Evolutionary conservation across 2,113 vertebrate genomes (phyloP).

Genomic region (Alosa alosa): DNA sequence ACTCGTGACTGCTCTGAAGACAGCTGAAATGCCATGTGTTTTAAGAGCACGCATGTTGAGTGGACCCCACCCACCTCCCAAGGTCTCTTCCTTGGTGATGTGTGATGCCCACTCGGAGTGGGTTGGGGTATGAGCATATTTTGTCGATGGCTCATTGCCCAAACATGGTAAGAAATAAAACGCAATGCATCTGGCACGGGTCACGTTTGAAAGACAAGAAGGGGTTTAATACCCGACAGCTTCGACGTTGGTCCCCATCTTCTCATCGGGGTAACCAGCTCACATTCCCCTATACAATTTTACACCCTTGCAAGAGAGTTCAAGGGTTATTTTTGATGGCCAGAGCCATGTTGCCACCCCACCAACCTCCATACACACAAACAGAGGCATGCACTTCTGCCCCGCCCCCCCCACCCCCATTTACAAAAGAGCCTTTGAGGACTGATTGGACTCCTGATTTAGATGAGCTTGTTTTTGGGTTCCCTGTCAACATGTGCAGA

Average conservation of each 20-base stretch:
- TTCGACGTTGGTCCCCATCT: not conserved
- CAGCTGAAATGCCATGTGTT: not conserved
- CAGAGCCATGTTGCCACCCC: not conserved
- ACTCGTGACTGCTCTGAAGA: not conserved
- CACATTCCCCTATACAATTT: not conserved
- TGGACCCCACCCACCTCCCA: not conserved
- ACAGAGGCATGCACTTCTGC: not conserved
- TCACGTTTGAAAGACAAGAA: not conserved
- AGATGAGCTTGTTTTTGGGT: conserved; percentile 29
- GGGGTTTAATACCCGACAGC: not conserved
- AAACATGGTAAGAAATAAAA: not conserved
- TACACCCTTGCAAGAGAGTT: not conserved
- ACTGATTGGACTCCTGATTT: conserved; percentile 43
- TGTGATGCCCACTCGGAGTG: not conserved
- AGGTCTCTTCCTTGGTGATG: not conserved
- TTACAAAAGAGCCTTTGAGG: not conserved
- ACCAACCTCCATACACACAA: not conserved
- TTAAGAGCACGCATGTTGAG: not conserved
- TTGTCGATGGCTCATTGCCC: not conserved
- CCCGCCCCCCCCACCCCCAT: not conserved
- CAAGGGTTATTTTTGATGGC: conserved; percentile 24
- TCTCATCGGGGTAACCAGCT: too few species aligned
- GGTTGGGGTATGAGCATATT: not conserved
- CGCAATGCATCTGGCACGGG: not conserved
- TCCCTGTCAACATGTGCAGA: conserved; percentile 4